Evolutionary conservation across 2,797 vertebrate species (phyloP), one percentile per base, ranked within the genome.

Genomic region (Trematomus bernacchii): DNA sequence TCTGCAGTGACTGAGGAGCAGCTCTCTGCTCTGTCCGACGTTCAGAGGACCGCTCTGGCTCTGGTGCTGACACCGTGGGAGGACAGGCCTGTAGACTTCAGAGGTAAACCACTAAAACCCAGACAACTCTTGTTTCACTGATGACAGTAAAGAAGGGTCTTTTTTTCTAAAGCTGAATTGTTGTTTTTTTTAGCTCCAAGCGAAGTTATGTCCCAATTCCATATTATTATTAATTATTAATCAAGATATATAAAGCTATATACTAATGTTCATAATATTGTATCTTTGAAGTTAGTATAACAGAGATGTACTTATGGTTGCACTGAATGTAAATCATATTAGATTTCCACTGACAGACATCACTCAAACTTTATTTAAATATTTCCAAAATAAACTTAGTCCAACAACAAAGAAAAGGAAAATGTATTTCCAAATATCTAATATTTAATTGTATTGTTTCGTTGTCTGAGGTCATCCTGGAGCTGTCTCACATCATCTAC

Each of bases 21-120:
- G 82, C 69, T 80, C 5, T 13, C 71, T 2, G 79, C 58, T 33
- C 78, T 96, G 69, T 90, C 90, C 14, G 53, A 76, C 0, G 61
- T 93, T 8, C 94, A 96, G 88, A 91, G 18, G 73, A 94, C 77
- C 0, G 96, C 96, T 10, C 83, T 96, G 51, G 91, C 85, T 15
- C 87, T 95, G 93, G 95, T 94, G 51, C 89, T 96, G 33, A 94
- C 91, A 3, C 93, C 89, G 0, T 92, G 91, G 92, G 93, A 94
- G 54, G 84, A 94, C 90, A 91, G 82, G 67, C 90, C 85, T n/a
- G 71, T 92, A 5, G 87, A 93, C 86, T 84, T 92, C 72, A 95
- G 90, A 93, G 95, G 96, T 96, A 91, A 79, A 68, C 10, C 46
- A 37, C 12, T 30, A 3, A 57, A 42, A 52, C 21, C n/a, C 40